Evolutionary conservation across 2,888 invertebrate species (phyloP), one percentile per base, ranked within the genome.

Genomic region (Agrotis clavis): DNA sequence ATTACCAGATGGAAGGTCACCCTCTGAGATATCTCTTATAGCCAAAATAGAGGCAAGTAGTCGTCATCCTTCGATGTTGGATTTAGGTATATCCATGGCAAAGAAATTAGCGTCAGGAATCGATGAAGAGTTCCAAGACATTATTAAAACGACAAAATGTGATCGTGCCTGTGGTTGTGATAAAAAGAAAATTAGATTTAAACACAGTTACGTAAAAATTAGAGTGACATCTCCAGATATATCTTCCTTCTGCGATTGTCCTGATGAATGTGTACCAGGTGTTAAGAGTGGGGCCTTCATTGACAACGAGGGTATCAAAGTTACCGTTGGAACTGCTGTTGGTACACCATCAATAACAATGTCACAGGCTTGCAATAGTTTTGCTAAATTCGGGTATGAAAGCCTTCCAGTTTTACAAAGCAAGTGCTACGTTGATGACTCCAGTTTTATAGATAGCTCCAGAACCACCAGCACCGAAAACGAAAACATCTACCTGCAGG

Each of bases 121-220:
- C 41, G 56, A 70, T 9, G 90, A 90, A 84, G 90, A 91, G 67
- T 87, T 86, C 59, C 78, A 92, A 87, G 91, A 93, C 54, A 79
- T 93, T 18, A 59, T 85, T 1, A 94, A 93, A 90, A 90, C 90
- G 5, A 92, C 91, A 18, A 93, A 87, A 21, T 94, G 94, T 79
- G 94, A 94, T 60, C 87, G 91, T 63, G 92, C 86, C n/a, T 94
- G 94, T 79, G 94, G 94, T 13, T 94, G 94, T 80, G 93, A 93
- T 67, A 93, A 90, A 83, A 94, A 94, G 76, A 94, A 94, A 90
- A 94, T 94, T 47, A 87, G 90, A 87, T 94, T 94, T 81, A 94
- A 94, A 81, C 93, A 94, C 53, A 94, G 94, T 80, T 94, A 94
- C 48, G 90, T 94, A 0, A 93, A 94, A 87, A 94, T 94, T 70